Base-by-base conservation (phyloP, 2,113 vertebrate genomes). In the Anguilla rostrata region DNA sequence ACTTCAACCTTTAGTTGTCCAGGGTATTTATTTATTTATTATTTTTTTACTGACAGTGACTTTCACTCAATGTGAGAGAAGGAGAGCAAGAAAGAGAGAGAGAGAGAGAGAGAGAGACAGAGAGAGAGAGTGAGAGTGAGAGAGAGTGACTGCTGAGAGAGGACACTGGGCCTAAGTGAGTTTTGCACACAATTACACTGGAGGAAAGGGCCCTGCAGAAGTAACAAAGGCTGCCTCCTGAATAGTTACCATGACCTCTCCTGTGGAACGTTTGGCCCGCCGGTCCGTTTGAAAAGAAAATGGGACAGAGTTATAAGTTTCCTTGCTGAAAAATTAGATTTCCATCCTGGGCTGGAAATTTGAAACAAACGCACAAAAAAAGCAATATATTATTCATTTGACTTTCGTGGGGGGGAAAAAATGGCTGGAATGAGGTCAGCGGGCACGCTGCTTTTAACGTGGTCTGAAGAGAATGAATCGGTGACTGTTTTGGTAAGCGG, bases 171-270 rank as follows among this genome's bases (percentile, higher is more conserved):
- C 66, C 87, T 85, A 85, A 85, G 87, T 92, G 63, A 82, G 85
- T 91, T 91, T 90, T 91, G 89, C 89, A 92, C 88, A 91, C 91
- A 91, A 82, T 91, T 85, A 84, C 41, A 87, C 60, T 81, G 88
- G 90, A 90, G 57, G 89, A 88, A 93, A 92, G 89, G 90, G 71
- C 85, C 79, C 40, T 60, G 80, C 56, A 84, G 81, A 71, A 53
- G 89, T 87, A 90, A 94, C 93, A 94, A 95, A 94, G 90, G 90
- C 84, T 85, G 86, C 89, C 89, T 89, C 85, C 82, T 94, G 93
- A 94, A 94, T 94, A 93, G 94, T 95, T 93, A 92, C 94, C 94
- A 94, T 94, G 94, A 94, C 94, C 90, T 91, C 92, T 90, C 87
- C 88, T 84, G 57, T 85, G 92, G 94, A 94, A 94, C 92, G 92